Evolutionary conservation across 1,140 invertebrate species (phyloP).

Genomic region (Pararge aegeria): DNA sequence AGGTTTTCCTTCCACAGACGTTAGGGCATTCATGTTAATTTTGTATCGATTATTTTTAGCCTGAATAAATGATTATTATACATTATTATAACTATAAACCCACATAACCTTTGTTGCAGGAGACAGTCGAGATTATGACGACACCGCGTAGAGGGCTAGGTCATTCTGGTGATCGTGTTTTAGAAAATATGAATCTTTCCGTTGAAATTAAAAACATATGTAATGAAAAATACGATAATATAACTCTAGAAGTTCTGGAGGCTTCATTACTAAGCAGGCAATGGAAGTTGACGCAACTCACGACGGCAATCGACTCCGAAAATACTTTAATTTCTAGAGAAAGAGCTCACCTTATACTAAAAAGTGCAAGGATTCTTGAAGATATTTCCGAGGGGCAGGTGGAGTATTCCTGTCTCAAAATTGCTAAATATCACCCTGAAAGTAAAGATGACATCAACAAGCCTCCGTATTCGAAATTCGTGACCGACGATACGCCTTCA

Average conservation of each 20-base stretch:
- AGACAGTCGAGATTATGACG: constrained; percentile 63
- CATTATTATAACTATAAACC: no score
- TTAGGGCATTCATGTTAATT: no score
- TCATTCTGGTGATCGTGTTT: constrained; percentile 33
- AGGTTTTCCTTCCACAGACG: no score
- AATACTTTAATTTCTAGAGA: constrained; percentile 57
- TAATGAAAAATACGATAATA: constrained; percentile 54
- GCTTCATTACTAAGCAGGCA: constrained; percentile 68
- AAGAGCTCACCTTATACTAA: constrained; percentile 64
- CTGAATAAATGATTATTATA: no score
- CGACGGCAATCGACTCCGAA: constrained; percentile 39
- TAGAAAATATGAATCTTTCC: constrained; percentile 63
- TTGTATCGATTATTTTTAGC: no score
- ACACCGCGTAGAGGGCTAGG: constrained; percentile 61
- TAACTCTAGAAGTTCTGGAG: constrained; percentile 61
- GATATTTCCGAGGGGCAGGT: constrained; percentile 47
- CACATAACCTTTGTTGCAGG: no score
- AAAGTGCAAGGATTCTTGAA: constrained; percentile 51
- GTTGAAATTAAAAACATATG: constrained; percentile 73
- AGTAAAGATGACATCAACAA: constrained; percentile 41
- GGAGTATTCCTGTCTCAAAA: constrained; percentile 56
- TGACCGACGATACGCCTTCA: constrained; percentile 53
- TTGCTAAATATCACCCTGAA: constrained; percentile 44
- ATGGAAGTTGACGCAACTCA: constrained; percentile 61
- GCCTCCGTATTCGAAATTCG: constrained; percentile 66